Base-by-base conservation (phyloP, 1,140 invertebrate species). In the Dinoponera quadriceps region DNA sequence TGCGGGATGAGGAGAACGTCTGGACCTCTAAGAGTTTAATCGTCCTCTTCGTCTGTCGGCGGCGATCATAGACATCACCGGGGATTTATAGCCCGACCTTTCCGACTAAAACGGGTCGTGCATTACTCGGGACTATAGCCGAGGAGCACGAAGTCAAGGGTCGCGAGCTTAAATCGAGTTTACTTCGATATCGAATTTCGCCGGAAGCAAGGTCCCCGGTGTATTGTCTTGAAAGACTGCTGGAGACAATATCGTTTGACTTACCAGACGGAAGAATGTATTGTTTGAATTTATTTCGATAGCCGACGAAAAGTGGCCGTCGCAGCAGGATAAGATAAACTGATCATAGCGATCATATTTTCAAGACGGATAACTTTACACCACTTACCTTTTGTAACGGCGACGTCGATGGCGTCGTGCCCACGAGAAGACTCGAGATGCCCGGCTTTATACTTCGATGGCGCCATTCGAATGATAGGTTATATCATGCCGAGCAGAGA, bases 101-200 rank as follows among this genome's bases (percentile, higher is more conserved):
- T 78, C 25, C 62, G 54, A n/a, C 54, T 81, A 81, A 84, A 65
- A 84, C 27, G 69, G 55, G 51, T 68, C 82, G 55, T 48, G 49
- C 83, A 38, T 86, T 72, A 88, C 65, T 59, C 62, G 68, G 29
- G 25, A 72, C 55, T 55, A 88, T 87, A 88, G 72, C 68, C 75
- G 83, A 14, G 25, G 29, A 69, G 49, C 75, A 48, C 54, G 63
- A 60, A 87, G 85, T 84, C 86, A 77, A 75, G 73, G 88, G 81
- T 85, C 77, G 71, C 68, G 72, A 44, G 84, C 75, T 89, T 89
- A 89, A 89, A 88, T 88, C 75, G 84, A 88, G 85, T 89, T 89
- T 89, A 65, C 74, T 44, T 29, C 55, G 72, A 82, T 89, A 89
- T 89, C 88, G 87, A 86, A 88, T 88, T 86, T 89, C 29, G 75